Conservation (phyloP, 2,888 invertebrate genomes). For the Herminia tarsipennalis region DNA sequence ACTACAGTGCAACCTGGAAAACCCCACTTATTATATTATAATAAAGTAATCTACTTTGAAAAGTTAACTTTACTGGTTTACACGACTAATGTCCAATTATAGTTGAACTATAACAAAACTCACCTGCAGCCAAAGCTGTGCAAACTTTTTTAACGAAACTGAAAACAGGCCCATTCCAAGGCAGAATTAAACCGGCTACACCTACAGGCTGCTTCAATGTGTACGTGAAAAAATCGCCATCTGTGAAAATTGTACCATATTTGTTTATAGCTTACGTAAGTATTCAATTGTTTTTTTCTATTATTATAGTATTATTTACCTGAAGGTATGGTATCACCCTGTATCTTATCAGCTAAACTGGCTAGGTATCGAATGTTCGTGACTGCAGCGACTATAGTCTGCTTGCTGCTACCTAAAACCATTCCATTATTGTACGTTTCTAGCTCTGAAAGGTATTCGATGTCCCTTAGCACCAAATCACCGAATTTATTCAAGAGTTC, state of each 20-base stretch:
- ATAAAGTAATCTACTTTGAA: not conserved
- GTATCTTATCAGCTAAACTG: conserved; percentile 95
- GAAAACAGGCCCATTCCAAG: conserved; percentile 95
- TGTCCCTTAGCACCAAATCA: conserved; percentile 89
- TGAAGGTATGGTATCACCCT: conserved; percentile 89
- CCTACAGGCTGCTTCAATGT: conserved; percentile 86
- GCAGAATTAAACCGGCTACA: conserved; percentile 94
- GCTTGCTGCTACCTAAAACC: conserved; percentile 87
- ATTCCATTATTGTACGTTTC: conserved; percentile 95
- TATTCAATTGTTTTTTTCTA: not conserved
- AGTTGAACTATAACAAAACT: conserved; percentile 4
- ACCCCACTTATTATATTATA: too few species aligned
- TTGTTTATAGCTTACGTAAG: not conserved
- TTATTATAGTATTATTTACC: conserved; percentile 44
- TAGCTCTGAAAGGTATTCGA: conserved; percentile 94
- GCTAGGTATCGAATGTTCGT: conserved; percentile 90
- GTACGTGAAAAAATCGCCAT: conserved; percentile 91
- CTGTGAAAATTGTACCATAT: too few species aligned
- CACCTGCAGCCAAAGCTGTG: conserved; percentile 87
- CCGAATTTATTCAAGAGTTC: not conserved
- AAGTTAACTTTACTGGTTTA: not conserved
- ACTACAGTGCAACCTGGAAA: conserved; percentile 91
- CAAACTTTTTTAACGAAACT: conserved; percentile 97
- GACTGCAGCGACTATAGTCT: conserved; percentile 78
- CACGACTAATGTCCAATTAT: not conserved